phyloP scores from a whole-genome alignment of 1,140 invertebrate genomes.

The Coelopa frigida region DNA sequence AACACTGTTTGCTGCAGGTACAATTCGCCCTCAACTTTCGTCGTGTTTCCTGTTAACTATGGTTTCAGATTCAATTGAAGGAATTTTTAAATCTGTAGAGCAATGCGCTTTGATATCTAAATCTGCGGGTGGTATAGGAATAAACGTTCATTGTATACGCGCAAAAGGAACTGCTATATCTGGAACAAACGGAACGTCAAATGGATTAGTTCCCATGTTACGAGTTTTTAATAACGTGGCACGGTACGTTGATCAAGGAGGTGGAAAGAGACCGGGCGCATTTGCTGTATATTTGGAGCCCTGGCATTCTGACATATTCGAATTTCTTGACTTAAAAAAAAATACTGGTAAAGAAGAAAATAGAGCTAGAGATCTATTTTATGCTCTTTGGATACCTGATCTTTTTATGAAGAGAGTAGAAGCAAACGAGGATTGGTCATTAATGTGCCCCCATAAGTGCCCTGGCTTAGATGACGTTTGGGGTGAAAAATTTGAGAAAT shows the following conservation, averaged over 20 bases:
- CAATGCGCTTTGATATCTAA: constrained; percentile 96
- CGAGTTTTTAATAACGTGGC: constrained; percentile 95
- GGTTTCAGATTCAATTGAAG: constrained; percentile 94
- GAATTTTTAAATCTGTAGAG: constrained; percentile 93
- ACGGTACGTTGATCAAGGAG: constrained; percentile 96
- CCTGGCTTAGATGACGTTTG: constrained; percentile 86
- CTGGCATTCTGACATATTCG: constrained; percentile 97
- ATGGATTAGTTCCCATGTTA: constrained; percentile 97
- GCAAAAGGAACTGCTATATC: constrained; percentile 86
- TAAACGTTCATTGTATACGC: constrained; percentile 95
- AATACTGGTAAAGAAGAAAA: constrained; percentile 93
- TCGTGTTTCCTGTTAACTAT: constrained; percentile 95
- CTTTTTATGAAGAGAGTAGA: constrained; percentile 97
- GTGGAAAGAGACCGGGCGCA: constrained; percentile 97
- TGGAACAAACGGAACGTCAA: constrained; percentile 91
- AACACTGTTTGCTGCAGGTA: constrained; percentile 94
- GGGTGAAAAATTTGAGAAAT: constrained; percentile 89
- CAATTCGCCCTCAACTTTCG: constrained; percentile 84
- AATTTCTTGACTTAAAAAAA: constrained; percentile 89
- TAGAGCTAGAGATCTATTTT: constrained; percentile 93
- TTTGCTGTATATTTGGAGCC: constrained; percentile 98
- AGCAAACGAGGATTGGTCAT: constrained; percentile 77
- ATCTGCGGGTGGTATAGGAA: constrained; percentile 92
- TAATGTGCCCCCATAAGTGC: constrained; percentile 95
- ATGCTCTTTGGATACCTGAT: constrained; percentile 97